Percentiles rank a stretch among this genome's conserved stretches.
These are phyloP conservation scores for Burhinus oedicnemus DNA, from an alignment of 2,113 vertebrate genomes.

Conservation along the genomic window DNA sequence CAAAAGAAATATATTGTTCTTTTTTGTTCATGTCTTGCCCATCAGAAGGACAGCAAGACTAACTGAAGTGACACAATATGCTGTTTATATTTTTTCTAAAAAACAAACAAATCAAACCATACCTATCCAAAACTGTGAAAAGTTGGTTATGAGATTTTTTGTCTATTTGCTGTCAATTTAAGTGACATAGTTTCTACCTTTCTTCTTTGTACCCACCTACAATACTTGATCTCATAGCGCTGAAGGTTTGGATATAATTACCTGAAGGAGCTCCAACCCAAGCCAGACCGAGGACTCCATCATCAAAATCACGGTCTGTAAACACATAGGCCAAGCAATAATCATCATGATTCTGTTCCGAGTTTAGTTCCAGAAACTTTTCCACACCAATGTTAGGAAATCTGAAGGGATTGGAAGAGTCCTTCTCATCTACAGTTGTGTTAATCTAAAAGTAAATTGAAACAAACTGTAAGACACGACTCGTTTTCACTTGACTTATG, in stretches of 20 bases:
- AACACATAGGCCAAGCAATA: constrained; percentile 99
- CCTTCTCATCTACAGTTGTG: constrained; percentile 89
- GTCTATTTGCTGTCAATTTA: not conserved
- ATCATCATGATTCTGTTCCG: constrained; percentile 97
- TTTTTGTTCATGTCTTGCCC: not conserved
- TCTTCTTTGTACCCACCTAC: not conserved
- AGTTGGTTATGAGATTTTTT: not conserved
- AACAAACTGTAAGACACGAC: not conserved
- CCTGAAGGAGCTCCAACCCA: constrained; percentile 99
- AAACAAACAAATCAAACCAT: not conserved
- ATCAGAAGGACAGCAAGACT: not conserved
- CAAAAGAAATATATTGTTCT: not conserved
- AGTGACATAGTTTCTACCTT: not conserved
- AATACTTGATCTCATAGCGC: not conserved
- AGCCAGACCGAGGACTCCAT: constrained; percentile 94
- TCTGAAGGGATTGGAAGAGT: constrained; percentile 93
- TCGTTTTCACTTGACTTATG: not conserved
- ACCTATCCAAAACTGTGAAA: not conserved
- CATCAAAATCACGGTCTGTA: constrained; percentile 97
- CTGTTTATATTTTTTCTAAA: not conserved
- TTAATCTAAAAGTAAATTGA: constrained; percentile 87
- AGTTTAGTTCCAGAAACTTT: constrained; percentile 97
- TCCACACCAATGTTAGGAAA: constrained; percentile 98
- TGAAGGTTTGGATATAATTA: constrained; percentile 56
- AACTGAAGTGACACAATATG: not conserved